Conservation (phyloP, 1,140 invertebrate species). For the Drosophila nasuta region DNA sequence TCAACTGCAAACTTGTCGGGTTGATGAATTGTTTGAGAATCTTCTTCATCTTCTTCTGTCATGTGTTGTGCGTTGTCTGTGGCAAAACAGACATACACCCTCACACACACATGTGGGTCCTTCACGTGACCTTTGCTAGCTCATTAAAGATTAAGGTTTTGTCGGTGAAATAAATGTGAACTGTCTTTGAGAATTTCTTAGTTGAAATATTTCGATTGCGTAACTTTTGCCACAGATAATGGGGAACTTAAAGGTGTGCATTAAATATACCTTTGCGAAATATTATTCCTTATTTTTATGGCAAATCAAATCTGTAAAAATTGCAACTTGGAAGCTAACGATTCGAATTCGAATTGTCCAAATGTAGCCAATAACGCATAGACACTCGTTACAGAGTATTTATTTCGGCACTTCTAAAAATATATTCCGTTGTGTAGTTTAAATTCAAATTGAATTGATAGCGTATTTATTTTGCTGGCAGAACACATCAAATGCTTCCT, state of each 20-base stretch:
- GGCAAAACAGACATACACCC: constrained; percentile 6
- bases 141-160: constrained; percentile 33
- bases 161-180: constrained; percentile 32
- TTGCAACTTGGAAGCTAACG: too few species aligned
- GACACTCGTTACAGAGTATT: neutral
- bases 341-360: neutral
- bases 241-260: neutral
- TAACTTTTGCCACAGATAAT: neutral
- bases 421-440: neutral
- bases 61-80: neutral
- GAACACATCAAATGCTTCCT: neutral
- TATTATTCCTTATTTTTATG: too few species aligned
- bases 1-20: neutral
- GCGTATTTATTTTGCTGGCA: constrained; percentile 1
- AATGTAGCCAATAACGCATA: neutral
- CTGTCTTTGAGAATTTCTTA: constrained; percentile 12
- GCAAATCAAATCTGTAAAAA: too few species aligned
- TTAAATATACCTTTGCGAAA: neutral
- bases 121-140: constrained; percentile 22
- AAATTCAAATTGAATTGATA: constrained; percentile 15
- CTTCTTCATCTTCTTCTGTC: neutral
- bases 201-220: neutral
- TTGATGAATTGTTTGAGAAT: constrained; percentile 11
- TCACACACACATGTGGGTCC: neutral
- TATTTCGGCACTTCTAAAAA: neutral